Evolutionary conservation across 2,113 vertebrate species (phyloP), one percentile per base, ranked within the genome.

Genomic region (Ibidorhyncha struthersii): DNA sequence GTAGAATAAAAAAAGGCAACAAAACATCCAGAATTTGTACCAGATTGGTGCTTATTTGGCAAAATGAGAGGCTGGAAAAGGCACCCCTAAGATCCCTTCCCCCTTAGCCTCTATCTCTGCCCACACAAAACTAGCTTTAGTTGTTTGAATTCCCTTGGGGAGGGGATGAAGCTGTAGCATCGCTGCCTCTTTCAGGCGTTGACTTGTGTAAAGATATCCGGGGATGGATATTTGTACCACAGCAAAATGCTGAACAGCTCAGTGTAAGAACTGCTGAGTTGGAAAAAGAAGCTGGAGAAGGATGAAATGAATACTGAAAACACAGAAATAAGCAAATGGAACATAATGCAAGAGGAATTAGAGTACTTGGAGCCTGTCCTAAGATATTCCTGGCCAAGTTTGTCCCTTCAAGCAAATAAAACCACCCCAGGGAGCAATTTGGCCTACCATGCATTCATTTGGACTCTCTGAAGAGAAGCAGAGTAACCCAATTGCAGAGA

Each of bases 381-480:
- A 88, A 90, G 89, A 80, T 91, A 94, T 71, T 94, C 20, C 74
- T 93, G 78, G 94, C 97, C 93, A 96, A 79, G 66, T 87, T 87
- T 89, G 86, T 96, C 91, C 94, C 58, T 96, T 85, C 66, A 92
- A 97, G 89, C 93, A 89, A 97, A 89, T 95, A 80, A 93, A 97
- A 88, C 55, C 62, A 62, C 89, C 71, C 53, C 53, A 83, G 94
- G 93, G 89, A 88, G n/a, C 49, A 85, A 87, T 93, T 55, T 96
- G 81, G 66, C 74, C 81, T 87, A 41, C 26, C 62, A 62, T 62
- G 81, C 78, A 58, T 91, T 30, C 10, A 34, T 95, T 97, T 96
- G 83, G 81, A 85, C 61, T 91, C 93, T 95, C 81, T 70, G 38
- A 91, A 86, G 86, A 82, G 81, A 93, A 95, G 79, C 43, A 58